These are phyloP conservation scores for Calcarius lapponicus DNA, from an alignment of 2,797 vertebrate genomes.

Conservation along the genomic window DNA sequence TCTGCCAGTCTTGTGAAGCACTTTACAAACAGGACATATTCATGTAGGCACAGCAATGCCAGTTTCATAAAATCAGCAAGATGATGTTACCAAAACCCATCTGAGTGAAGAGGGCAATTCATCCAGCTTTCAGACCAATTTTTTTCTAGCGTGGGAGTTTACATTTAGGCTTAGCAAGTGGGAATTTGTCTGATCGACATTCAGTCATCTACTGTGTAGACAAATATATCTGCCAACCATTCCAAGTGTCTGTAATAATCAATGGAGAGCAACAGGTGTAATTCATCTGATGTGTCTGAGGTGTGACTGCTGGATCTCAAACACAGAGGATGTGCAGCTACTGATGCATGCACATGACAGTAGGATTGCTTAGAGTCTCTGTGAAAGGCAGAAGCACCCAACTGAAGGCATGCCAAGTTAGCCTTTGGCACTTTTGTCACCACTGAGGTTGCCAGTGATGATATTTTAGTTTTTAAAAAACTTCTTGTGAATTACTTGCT, in stretches of 20 bases:
- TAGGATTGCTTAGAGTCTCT: background rate
- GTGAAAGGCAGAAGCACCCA: background rate
- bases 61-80: background rate
- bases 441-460: background rate
- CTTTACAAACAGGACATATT: background rate
- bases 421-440: background rate
- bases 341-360: fast-evolving
- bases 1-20: background rate
- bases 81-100: background rate
- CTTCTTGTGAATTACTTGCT: background rate
- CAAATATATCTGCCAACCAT: background rate
- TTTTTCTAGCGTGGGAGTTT: background rate
- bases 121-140: background rate
- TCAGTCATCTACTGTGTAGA: background rate
- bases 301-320: background rate
- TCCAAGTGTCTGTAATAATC: background rate
- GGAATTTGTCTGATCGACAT: background rate
- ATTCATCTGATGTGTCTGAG: background rate
- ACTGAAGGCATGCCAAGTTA: background rate
- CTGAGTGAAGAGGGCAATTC: background rate
- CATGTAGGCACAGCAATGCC: background rate
- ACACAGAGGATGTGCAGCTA: background rate
- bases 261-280: background rate
- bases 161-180: background rate
- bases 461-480: background rate